Evolutionary conservation across 1,140 invertebrate species (phyloP), one percentile per base, ranked within the genome.

Genomic region (Camponotus vicinus): DNA sequence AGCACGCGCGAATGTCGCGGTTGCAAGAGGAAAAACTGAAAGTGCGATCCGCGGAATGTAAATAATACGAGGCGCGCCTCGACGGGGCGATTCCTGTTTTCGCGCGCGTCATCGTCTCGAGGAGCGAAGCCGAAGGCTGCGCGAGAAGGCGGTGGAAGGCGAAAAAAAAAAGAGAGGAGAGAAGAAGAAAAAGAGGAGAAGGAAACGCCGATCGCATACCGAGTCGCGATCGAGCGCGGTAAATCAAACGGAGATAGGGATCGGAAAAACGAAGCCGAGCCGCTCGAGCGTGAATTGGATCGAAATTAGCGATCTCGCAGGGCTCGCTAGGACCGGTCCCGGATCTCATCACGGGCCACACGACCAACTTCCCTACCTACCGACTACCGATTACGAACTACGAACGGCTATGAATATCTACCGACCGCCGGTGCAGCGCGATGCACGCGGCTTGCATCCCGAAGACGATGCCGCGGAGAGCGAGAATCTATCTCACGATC

Each of bases 21-120:
- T 83, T 57, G 79, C 55, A 73, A 82, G 55, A 83, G 69, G 40
- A 83, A 83, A 83, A 83, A 83, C 69, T 83, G 79, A 83, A 83
- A 83, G 69, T 75, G 55, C 69, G 8, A 27, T 27, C 27, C n/a
- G 79, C 69, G 79, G 69, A 83, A 83, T 83, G 79, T 75, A 75
- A 83, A 83, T 52, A 52, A 52, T 83, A 83, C 79, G 69, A 75
- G 37, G 69, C 55, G 67, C 40, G 40, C 69, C 40, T 27, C 57
- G 69, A 11, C 49, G 15, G 49, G 45, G 78, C 79, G 79, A 83
- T 75, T 83, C 79, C 69, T 83, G 79, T 75, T 83, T 71, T 45
- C 79, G 69, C 40, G 34, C 79, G 40, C 67, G 67, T 83, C 79
- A 83, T 83, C 79, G 42, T 83, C 42, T 70, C 75, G 71, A 79